These are phyloP conservation scores for Uloborus plumipes DNA, from an alignment of 2,888 invertebrate genomes.

Conservation along the genomic window DNA sequence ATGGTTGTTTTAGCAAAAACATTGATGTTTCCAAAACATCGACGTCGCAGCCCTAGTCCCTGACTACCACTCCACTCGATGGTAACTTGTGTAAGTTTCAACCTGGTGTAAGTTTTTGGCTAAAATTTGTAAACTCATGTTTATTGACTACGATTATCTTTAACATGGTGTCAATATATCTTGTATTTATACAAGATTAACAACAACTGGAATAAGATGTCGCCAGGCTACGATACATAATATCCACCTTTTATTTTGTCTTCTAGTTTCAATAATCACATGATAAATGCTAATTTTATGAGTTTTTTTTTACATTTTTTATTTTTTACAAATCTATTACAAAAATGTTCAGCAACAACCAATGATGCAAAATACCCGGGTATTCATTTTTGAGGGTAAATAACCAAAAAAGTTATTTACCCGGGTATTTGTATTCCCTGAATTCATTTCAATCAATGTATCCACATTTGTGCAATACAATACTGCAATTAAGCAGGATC, in stretches of 20 bases:
- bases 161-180: constrained; percentile 43
- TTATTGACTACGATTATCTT: constrained; percentile 39
- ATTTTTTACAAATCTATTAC: constrained; percentile 56
- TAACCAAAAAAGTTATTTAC: no score
- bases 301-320: background rate
- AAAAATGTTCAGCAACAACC: constrained; percentile 54
- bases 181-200: constrained; percentile 43
- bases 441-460: no score
- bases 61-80: no score
- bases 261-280: no score
- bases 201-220: constrained; percentile 49
- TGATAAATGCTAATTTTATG: constrained; percentile 44
- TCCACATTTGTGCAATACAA: no score
- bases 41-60: no score
- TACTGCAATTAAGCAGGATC: no score
- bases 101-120: constrained; percentile 37
- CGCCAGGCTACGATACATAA: constrained; percentile 58
- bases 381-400: no score
- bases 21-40: no score
- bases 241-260: constrained; percentile 32
- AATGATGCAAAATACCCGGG: no score
- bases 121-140: constrained; percentile 28
- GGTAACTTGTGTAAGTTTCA: constrained; percentile 34
- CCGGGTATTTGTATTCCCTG: no score
- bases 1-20: no score